These are phyloP conservation scores for Cichladusa arquata DNA, from an alignment of 2,113 vertebrate species.

Conservation along the genomic window DNA sequence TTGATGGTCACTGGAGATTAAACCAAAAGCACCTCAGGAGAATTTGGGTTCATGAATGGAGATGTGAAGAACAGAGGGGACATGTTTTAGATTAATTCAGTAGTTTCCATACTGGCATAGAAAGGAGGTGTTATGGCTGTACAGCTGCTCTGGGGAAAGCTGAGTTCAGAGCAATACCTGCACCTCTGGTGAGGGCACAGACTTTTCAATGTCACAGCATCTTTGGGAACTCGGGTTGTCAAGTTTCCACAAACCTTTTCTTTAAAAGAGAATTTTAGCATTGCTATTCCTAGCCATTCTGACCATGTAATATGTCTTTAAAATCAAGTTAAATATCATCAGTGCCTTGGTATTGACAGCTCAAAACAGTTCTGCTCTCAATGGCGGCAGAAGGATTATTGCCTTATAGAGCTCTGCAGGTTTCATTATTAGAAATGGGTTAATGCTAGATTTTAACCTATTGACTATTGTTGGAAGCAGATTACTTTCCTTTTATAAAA, in stretches of 20 bases:
- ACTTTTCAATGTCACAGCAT: not conserved
- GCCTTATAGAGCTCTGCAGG: not conserved
- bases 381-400: conserved; percentile 15
- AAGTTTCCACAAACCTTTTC: not conserved
- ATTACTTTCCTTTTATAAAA: conserved; percentile 45
- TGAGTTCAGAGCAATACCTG: not conserved
- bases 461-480: conserved; percentile 39
- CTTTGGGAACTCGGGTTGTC: accelerated
- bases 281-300: not conserved
- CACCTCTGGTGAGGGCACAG: accelerated
- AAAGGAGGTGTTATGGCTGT: not conserved
- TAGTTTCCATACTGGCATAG: not conserved
- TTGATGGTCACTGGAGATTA: not conserved
- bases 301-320: not conserved
- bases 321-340: not conserved
- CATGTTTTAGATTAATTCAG: not conserved
- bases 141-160: not conserved
- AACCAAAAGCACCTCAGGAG: not conserved
- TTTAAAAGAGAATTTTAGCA: not conserved
- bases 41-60: not conserved
- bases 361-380: not conserved
- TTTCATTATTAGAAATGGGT: conserved; percentile 50
- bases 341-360: not conserved
- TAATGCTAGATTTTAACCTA: conserved; percentile 58
- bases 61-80: not conserved